Conservation (phyloP, 2,888 invertebrate genomes). For the Tetranychus piercei region DNA sequence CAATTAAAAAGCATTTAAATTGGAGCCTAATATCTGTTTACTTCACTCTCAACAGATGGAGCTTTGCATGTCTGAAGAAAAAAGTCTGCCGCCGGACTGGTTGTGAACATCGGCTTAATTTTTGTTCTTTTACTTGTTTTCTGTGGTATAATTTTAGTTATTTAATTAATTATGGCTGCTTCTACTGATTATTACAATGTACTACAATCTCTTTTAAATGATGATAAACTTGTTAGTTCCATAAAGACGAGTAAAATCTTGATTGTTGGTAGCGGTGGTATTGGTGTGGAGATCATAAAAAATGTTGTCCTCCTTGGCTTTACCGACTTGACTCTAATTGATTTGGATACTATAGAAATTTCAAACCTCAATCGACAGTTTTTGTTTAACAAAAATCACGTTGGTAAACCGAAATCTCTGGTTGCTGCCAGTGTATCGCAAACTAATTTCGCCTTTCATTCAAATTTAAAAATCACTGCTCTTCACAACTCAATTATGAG, state of each 20-base stretch:
- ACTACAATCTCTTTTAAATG: background rate
- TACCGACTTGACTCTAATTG: slow-evolving; percentile 85
- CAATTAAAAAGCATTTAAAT: too few relatives aligned
- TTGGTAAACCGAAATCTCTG: slow-evolving; percentile 81
- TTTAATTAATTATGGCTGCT: background rate
- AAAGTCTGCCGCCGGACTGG: background rate
- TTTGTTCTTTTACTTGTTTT: background rate
- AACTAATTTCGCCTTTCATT: slow-evolving; percentile 14
- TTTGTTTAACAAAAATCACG: slow-evolving; percentile 92
- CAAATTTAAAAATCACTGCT: slow-evolving; percentile 13
- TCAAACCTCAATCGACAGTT: slow-evolving; percentile 98
- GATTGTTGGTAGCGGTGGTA: slow-evolving; percentile 92
- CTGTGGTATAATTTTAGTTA: background rate
- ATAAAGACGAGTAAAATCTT: background rate
- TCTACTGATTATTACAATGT: background rate
- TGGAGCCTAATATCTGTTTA: background rate
- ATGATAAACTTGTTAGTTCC: background rate
- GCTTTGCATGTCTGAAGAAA: background rate
- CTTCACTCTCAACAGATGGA: background rate
- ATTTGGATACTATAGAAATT: slow-evolving; percentile 96
- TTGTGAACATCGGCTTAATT: background rate
- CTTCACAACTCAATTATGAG: slow-evolving; percentile 40
- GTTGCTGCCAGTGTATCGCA: slow-evolving; percentile 27
- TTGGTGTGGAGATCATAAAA: slow-evolving; percentile 95
- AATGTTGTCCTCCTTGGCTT: slow-evolving; percentile 89